phyloP scores from a whole-genome alignment of 2,888 invertebrate species.

The Tineola bisselliella region DNA sequence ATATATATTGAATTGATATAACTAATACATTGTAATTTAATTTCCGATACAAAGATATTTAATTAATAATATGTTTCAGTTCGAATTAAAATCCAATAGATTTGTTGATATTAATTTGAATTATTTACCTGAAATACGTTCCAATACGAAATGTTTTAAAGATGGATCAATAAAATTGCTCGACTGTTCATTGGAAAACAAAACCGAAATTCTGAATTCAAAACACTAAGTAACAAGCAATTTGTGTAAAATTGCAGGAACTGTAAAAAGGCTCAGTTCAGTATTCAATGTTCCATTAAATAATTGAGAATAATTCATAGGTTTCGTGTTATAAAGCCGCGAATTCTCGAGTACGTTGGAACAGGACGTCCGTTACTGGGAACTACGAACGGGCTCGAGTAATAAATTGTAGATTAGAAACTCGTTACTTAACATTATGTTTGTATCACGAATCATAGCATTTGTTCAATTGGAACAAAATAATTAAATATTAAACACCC shows the following conservation, averaged over 20 bases:
- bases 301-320: conserved; percentile 8
- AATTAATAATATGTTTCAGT: not conserved
- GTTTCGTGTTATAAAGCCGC: not conserved
- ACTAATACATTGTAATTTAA: too few relatives aligned
- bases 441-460: not conserved
- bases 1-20: too few relatives aligned
- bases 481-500: too few relatives aligned
- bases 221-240: not conserved
- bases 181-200: too few relatives aligned
- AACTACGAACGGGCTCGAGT: not conserved
- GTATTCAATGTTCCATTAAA: conserved; percentile 8
- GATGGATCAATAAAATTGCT: too few relatives aligned
- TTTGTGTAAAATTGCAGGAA: not conserved
- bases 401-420: conserved; percentile 9
- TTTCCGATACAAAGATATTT: too few relatives aligned
- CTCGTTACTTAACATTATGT: conserved; percentile 3
- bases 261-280: not conserved
- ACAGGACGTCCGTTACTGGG: not conserved
- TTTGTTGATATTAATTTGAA: not conserved
- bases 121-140: not conserved
- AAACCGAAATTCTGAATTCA: not conserved
- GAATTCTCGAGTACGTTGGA: not conserved
- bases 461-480: not conserved
- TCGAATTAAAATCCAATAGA: not conserved
- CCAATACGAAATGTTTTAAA: too few relatives aligned